Conservation (phyloP, 2,888 invertebrate species). For the Eretmocerus hayati region DNA sequence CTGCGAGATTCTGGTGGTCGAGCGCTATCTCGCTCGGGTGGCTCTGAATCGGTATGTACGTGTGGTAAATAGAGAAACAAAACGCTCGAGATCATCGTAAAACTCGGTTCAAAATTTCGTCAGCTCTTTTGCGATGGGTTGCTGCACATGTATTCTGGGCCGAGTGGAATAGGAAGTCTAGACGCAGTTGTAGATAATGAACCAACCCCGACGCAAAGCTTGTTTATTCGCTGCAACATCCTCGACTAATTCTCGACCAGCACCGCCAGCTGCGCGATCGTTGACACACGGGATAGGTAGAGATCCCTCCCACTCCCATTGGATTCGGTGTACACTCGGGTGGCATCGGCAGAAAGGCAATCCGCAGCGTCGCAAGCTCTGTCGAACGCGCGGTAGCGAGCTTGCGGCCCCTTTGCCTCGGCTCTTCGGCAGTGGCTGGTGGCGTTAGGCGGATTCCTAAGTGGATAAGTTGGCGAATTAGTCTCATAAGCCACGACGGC, state of each 20-base stretch:
- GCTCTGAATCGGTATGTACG: too few species aligned
- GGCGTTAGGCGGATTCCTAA: slow-evolving; percentile 39
- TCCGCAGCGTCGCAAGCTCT: neutral
- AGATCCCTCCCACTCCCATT: too few species aligned
- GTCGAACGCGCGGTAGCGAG: neutral
- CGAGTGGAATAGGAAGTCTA: neutral
- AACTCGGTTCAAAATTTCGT: too few species aligned
- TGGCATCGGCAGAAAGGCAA: too few species aligned
- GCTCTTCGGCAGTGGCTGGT: neutral
- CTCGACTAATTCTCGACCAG: slow-evolving; percentile 5
- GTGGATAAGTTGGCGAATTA: slow-evolving; percentile 42
- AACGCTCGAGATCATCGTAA: too few species aligned
- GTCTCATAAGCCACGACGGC: slow-evolving; percentile 20
- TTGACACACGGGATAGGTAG: neutral
- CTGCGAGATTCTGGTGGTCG: too few species aligned
- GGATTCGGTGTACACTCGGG: too few species aligned
- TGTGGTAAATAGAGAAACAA: too few species aligned
- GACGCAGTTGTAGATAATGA: neutral
- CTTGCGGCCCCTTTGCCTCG: neutral
- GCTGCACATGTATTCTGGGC: neutral
- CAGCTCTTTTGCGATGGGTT: too few species aligned
- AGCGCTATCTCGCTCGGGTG: too few species aligned
- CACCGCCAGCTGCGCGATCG: neutral
- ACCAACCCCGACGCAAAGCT: neutral
- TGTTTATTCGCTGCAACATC: slow-evolving; percentile 13